These are phyloP conservation scores for Nycteola revayana DNA, from an alignment of 2,888 invertebrate species.

Conservation along the genomic window DNA sequence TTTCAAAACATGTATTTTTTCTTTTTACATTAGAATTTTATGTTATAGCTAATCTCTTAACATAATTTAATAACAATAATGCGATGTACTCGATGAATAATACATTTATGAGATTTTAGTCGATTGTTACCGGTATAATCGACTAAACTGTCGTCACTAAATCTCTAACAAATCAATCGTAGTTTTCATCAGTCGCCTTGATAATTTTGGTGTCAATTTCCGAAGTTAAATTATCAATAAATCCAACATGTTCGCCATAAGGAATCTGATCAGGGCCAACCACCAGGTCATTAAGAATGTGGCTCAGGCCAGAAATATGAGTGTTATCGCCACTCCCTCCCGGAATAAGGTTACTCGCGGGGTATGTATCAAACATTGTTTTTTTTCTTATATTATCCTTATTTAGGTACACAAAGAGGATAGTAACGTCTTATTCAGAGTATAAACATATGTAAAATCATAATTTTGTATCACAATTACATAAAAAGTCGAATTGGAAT, in stretches of 20 bases:
- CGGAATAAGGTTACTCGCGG: slow-evolving; percentile 56
- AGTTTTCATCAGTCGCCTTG: slow-evolving; percentile 13
- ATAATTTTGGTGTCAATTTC: slow-evolving; percentile 20
- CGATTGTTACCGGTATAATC: slow-evolving; percentile 1
- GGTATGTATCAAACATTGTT: slow-evolving; percentile 49
- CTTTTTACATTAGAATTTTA: no score
- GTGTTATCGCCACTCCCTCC: slow-evolving; percentile 52
- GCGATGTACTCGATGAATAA: no score
- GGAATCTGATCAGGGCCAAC: slow-evolving; percentile 55
- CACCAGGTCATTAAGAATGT: slow-evolving; percentile 57
- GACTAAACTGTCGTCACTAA: slow-evolving; percentile 9
- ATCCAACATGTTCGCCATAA: slow-evolving; percentile 60
- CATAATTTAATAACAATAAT: no score
- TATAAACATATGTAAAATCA: no score
- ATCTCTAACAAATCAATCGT: slow-evolving; percentile 17
- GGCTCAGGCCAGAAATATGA: slow-evolving; percentile 63
- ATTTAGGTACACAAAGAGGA: no score
- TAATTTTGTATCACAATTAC: rapidly evolving
- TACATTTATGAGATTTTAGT: no score
- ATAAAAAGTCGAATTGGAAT: slow-evolving; percentile 13
- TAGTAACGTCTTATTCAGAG: no score
- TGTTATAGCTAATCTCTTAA: no score
- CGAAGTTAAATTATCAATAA: slow-evolving; percentile 14
- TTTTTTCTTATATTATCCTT: no score
- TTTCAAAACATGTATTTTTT: no score